Evolutionary conservation across 92 coral and sea anemone genomes (phyloP).

Genomic region (Scolanthus callimorphus): DNA sequence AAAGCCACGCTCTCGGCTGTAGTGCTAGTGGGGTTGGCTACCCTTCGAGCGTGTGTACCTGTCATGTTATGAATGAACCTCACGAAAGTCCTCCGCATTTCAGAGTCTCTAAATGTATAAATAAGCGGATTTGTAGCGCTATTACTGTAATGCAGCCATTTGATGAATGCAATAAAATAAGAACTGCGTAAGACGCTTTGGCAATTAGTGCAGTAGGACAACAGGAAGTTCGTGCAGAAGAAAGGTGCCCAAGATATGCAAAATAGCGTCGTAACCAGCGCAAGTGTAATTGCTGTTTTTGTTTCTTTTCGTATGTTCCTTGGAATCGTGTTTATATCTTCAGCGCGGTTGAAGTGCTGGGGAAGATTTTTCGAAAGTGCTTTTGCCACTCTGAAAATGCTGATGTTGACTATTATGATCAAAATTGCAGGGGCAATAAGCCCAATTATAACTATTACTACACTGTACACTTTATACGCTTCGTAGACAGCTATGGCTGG

Average conservation of each 20-base stretch:
- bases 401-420: conserved; percentile 44
- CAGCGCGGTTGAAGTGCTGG: conserved; percentile 5
- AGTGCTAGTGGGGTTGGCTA: no score
- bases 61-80: conserved; percentile 42
- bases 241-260: conserved; percentile 87
- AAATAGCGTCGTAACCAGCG: conserved; percentile 65
- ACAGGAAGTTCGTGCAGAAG: conserved; percentile 42
- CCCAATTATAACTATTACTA: conserved; percentile 33
- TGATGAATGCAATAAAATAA: conserved; percentile 23
- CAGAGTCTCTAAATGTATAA: conserved; percentile 58
- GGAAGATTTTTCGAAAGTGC: conserved; percentile 32
- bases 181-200: conserved; percentile 20
- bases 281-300: conserved; percentile 78
- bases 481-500: conserved; percentile 18
- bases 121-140: conserved; percentile 63
- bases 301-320: conserved; percentile 46
- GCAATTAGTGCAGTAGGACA: conserved; percentile 37
- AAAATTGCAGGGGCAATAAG: conserved; percentile 46
- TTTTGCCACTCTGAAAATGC: conserved; percentile 56
- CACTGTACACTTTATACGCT: conserved; percentile 28
- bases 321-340: conserved; percentile 13
- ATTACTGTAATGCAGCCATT: conserved; percentile 64
- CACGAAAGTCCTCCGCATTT: conserved; percentile 51
- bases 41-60: no score
- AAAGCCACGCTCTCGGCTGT: no score